Evolutionary conservation across 2,888 invertebrate genomes (phyloP), one percentile per base, ranked within the genome.

Genomic region (Tinea trinotella): DNA sequence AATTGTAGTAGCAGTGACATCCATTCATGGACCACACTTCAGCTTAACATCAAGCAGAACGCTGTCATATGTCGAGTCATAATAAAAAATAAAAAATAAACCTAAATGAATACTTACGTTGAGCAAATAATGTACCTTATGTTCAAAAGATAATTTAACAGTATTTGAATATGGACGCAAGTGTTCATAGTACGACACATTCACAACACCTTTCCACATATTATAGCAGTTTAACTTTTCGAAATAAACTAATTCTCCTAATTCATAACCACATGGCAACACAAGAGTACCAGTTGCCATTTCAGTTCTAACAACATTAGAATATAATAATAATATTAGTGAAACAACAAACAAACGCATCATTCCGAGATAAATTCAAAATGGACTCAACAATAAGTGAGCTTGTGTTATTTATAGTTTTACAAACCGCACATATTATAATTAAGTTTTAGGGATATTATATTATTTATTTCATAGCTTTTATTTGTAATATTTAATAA

Each of bases 271-370:
- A 15, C 40, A 40, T 40, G 40, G 40, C n/a, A 40, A 40, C n/a
- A 15, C n/a, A 2, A 40, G 1, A 13, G 40, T 40, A 6, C 40
- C 40, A 2, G 13, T 2, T 2, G 13, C 7, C 13, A 40, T 15
- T 2, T 12, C 7, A 40, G n/a, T n/a, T n/a, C 40, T 13, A 13
- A 40, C n/a, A n/a, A 40, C 13, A 1, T 15, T 15, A 15, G 7
- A 15, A 40, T 40, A 40, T 7, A 40, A 40, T 40, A 35, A 35
- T 35, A 40, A 40, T 40, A 40, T 40, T n/a, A 40, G 7, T 13
- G 30, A 30, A 7, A n/a, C n/a, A n/a, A n/a, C n/a, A n/a, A 30
- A 30, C 4, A 30, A 7, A 30, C n/a, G n/a, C 30, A 30, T 30
- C 3, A n/a, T 30, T 30, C 30, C 1, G 7, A 1, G 30, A 2